A percentile compares a stretch with the other conserved stretches of the same genome.
These are phyloP conservation scores for Megalopta genalis DNA, from an alignment of 1,140 invertebrate genomes.

Conservation along the genomic window DNA sequence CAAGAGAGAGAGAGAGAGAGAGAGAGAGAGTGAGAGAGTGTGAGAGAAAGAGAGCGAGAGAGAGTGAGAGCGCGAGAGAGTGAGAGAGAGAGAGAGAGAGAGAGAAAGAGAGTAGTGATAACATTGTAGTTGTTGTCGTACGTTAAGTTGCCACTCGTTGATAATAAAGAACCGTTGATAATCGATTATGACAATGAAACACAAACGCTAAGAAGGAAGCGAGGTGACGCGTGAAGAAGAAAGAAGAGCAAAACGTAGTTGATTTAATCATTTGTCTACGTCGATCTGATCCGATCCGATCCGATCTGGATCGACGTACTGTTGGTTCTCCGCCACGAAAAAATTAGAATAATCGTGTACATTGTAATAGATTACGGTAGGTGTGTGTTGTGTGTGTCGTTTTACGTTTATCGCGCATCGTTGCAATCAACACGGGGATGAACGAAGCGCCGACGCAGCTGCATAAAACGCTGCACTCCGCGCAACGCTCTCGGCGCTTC, in stretches of 20 bases:
- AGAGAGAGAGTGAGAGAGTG: neutral
- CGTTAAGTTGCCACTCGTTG: conserved; percentile 36
- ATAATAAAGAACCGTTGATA: conserved; percentile 39
- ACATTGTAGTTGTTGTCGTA: conserved; percentile 26
- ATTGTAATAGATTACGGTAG: conserved; percentile 16
- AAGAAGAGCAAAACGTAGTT: neutral
- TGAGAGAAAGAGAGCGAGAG: neutral
- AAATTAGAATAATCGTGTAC: conserved; percentile 7
- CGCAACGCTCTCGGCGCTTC: neutral
- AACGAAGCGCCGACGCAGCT: conserved; percentile 13
- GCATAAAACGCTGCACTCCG: no score
- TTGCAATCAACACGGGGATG: conserved; percentile 21
- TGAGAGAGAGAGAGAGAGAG: neutral
- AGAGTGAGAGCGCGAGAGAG: no score
- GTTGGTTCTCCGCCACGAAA: neutral
- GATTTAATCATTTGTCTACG: neutral
- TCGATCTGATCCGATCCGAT: neutral
- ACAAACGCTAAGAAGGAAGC: neutral
- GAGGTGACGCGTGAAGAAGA: neutral
- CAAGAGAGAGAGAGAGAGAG: neutral
- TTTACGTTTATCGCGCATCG: conserved; percentile 16
- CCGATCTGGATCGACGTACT: neutral
- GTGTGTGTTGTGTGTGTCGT: conserved; percentile 15
- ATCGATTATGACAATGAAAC: conserved; percentile 38
- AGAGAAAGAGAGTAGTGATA: neutral